These are phyloP conservation scores for Melanerpes formicivorus DNA, from an alignment of 2,113 vertebrate genomes.

Conservation along the genomic window DNA sequence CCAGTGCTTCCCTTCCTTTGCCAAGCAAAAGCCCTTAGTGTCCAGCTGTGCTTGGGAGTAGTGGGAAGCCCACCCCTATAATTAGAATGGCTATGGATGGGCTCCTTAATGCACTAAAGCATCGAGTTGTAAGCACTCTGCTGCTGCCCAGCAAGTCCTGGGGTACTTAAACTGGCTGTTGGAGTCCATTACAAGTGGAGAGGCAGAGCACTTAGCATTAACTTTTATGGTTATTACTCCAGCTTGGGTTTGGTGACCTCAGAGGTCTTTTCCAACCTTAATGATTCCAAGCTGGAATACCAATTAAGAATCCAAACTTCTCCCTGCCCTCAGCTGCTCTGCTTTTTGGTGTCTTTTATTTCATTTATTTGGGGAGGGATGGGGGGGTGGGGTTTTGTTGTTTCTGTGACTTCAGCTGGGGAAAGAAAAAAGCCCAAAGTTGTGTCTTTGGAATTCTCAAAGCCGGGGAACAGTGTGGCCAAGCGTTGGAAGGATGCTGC, in stretches of 20 bases:
- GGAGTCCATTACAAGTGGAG: fast-evolving
- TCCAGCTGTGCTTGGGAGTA: not conserved
- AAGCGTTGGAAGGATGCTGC: not conserved
- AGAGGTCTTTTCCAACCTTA: too few species aligned
- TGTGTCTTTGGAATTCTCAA: not conserved
- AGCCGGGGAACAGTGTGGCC: not conserved
- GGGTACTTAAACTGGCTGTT: fast-evolving
- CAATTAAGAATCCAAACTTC: not conserved
- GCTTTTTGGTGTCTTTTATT: too few species aligned
- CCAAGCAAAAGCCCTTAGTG: not conserved
- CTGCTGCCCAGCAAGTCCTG: not conserved
- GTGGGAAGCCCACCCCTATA: not conserved
- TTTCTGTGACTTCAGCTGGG: not conserved
- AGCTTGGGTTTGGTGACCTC: too few species aligned
- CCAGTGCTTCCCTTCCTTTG: fast-evolving
- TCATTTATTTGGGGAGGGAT: too few species aligned
- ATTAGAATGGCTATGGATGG: too few species aligned
- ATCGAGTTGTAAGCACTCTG: not conserved
- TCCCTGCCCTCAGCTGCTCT: fast-evolving
- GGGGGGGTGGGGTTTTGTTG: fast-evolving
- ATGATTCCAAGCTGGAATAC: not conserved
- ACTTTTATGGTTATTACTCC: not conserved
- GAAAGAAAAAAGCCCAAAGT: not conserved
- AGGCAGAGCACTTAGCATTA: not conserved
- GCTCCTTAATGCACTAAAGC: not conserved